Percentiles rank a stretch among this genome's conserved stretches.
phyloP scores from a whole-genome alignment of 2,113 vertebrate genomes.

The Crocuta crocuta region DNA sequence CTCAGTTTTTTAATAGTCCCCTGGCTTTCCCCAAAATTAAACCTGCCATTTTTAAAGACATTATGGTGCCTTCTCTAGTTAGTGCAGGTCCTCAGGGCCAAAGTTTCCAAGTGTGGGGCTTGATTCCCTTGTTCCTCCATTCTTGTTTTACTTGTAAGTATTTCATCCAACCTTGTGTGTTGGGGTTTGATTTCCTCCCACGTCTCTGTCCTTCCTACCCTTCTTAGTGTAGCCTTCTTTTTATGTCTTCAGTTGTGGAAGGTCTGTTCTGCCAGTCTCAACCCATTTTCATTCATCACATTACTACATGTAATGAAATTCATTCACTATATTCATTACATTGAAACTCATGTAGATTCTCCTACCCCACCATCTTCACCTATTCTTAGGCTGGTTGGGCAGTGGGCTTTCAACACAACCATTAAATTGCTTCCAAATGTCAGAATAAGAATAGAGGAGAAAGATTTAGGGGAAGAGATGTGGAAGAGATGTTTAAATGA shows the following conservation, averaged over 20 bases:
- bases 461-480: not conserved
- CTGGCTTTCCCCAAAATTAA: not conserved
- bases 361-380: not conserved
- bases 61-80: not conserved
- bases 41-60: not conserved
- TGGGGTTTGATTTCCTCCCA: not conserved
- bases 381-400: not conserved
- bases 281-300: not conserved
- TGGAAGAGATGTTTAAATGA: not conserved
- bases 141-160: not conserved
- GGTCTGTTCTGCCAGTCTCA: not conserved
- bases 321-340: no score
- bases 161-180: not conserved
- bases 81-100: not conserved
- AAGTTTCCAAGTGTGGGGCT: not conserved
- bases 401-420: not conserved
- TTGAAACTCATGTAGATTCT: no score
- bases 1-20: not conserved
- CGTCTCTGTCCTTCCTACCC: not conserved
- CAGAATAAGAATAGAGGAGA: not conserved
- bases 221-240: not conserved
- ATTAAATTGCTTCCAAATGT: constrained; percentile 22
- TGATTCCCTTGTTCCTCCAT: not conserved
- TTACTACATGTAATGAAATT: no score
- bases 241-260: not conserved